Conservation (phyloP, 2,888 invertebrate species). For the Yponomeuta malinellus region DNA sequence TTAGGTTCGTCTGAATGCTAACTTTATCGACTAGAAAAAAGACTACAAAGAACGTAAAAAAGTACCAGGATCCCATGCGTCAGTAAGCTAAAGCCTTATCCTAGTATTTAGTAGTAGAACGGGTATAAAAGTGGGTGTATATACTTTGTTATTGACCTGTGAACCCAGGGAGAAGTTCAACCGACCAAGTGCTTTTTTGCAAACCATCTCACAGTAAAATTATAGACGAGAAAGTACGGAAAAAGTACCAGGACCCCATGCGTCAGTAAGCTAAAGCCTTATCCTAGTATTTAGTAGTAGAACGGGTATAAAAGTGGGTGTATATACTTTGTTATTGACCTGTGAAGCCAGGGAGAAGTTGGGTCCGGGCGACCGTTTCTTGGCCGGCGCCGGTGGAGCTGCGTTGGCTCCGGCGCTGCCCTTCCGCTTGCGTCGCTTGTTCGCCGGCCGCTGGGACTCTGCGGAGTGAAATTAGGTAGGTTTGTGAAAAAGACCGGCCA, state of each 20-base stretch:
- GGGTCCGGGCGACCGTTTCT: constrained; percentile 97
- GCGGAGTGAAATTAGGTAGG: constrained; percentile 23
- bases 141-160: constrained; percentile 77
- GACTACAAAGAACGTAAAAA: background rate
- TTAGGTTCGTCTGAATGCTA: background rate
- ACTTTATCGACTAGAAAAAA: background rate
- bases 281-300: background rate
- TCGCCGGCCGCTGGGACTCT: constrained; percentile 96
- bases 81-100: background rate
- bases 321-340: constrained; percentile 64
- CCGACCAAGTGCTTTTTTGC: constrained; percentile 82
- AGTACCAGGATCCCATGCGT: background rate
- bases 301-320: background rate
- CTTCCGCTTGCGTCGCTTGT: constrained; percentile 97
- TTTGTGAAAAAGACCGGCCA: too few relatives aligned
- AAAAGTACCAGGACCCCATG: background rate
- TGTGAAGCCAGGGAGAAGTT: constrained; percentile 96
- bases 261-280: background rate
- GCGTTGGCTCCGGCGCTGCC: constrained; percentile 92
- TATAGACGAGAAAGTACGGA: too few relatives aligned
- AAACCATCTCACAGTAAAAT: constrained; percentile 46
- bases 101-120: background rate
- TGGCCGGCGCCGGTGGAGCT: constrained; percentile 91
- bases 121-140: background rate
- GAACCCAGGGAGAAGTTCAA: constrained; percentile 94